Evolutionary conservation across 2,888 invertebrate species (phyloP).

Genomic region (Rhagonycha fulva): DNA sequence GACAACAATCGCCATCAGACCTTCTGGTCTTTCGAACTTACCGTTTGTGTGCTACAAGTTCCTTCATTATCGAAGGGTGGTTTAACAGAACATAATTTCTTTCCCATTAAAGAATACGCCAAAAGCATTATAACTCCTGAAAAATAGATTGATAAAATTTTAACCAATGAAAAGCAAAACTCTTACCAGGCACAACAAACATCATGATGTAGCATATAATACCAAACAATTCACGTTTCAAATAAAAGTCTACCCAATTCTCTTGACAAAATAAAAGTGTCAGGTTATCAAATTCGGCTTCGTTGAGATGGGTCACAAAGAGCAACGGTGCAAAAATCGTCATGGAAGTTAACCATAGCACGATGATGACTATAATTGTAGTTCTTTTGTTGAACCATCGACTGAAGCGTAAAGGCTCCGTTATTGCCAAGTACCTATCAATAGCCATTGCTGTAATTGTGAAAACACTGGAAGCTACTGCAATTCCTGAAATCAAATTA

Average conservation of each 20-base stretch:
- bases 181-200: constrained; percentile 74
- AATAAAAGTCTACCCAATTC: constrained; percentile 62
- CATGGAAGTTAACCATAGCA: constrained; percentile 69
- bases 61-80: constrained; percentile 72
- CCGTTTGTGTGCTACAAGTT: constrained; percentile 58
- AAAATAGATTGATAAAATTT: constrained; percentile 36
- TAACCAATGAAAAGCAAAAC: background rate
- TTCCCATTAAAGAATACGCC: constrained; percentile 72
- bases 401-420: constrained; percentile 72
- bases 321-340: constrained; percentile 71
- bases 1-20: background rate
- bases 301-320: constrained; percentile 47
- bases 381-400: constrained; percentile 71
- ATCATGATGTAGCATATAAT: constrained; percentile 73
- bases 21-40: background rate
- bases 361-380: constrained; percentile 65
- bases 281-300: constrained; percentile 21
- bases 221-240: constrained; percentile 65
- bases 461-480: constrained; percentile 79
- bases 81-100: constrained; percentile 68
- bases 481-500: constrained; percentile 63
- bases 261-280: constrained; percentile 60
- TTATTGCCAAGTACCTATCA: constrained; percentile 75
- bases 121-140: constrained; percentile 68
- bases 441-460: constrained; percentile 81